Evolutionary conservation across 2,113 vertebrate genomes (phyloP), one percentile per base, ranked within the genome.

Genomic region (Pipra filicauda): DNA sequence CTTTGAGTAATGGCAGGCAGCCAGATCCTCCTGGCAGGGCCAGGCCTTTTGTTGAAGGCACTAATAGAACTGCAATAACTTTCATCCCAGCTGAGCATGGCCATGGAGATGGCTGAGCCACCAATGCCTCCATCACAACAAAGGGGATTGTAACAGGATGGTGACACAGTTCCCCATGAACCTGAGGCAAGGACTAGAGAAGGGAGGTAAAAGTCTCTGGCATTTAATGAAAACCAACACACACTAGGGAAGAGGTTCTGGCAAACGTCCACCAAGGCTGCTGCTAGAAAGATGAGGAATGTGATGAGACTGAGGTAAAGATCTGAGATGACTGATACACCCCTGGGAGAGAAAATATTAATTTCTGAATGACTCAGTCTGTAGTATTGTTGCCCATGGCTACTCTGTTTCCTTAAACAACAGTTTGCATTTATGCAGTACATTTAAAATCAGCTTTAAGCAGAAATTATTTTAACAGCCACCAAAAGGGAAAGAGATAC

Each of bases 301-400:
- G 3, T 69, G 48, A 79, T 67, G n/a, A 88, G 66, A 79, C 21
- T 74, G 37, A 80, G 81, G n/a, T 59, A 80, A 65, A 73, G 67
- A 65, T 52, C 58, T 57, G 43, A 70, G 58, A 61, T 85, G 75
- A 66, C 67, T 84, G 92, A 70, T 80, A 73, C 6, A 43, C 35
- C 51, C 43, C 46, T 58, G 46, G 51, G 79, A 93, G 49, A 88
- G 72, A 55, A 95, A 96, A 90, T 58, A 58, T 12, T 83, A 1
- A 33, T 76, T 92, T 80, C 67, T 70, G 72, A 88, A 65, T 94
- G 24, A 91, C 62, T 94, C 71, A 85, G 24, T 52, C 67, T 80
- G 20, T 74, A 83, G 58, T 74, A 65, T 11, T 49, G 14, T 71
- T 90, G 79, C 49, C 35, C 5, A 27, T 74, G 76, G 79, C 83